Conservation (phyloP, 1,140 invertebrate species). For the Caenorhabditis briggsae region DNA sequence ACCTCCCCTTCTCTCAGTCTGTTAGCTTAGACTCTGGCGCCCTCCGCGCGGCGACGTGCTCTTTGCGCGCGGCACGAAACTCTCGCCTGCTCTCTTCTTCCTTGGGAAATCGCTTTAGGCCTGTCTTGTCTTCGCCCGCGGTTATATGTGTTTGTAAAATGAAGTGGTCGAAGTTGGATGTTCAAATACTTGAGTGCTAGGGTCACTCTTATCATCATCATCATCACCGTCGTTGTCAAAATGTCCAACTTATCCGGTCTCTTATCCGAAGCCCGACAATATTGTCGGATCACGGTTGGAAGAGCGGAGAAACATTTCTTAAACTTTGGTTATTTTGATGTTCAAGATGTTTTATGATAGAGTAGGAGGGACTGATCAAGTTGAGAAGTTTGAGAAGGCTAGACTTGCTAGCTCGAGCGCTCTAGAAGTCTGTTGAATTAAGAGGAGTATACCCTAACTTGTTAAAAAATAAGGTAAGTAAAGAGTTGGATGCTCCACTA, state of each 20-base stretch:
- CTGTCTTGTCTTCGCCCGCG: constrained; percentile 3
- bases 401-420: too few relatives aligned
- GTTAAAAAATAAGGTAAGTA: too few relatives aligned
- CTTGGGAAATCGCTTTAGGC: too few relatives aligned
- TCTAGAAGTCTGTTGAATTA: too few relatives aligned
- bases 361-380: too few relatives aligned
- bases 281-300: background rate
- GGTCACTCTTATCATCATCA: background rate
- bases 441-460: too few relatives aligned
- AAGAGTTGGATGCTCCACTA: too few relatives aligned
- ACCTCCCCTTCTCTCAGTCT: background rate
- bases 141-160: constrained; percentile 53
- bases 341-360: too few relatives aligned
- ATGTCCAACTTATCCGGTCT: constrained; percentile 44
- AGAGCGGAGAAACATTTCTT: background rate
- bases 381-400: too few relatives aligned
- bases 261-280: background rate
- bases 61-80: constrained; percentile 54
- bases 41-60: constrained; percentile 51
- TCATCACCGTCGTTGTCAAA: constrained; percentile 20
- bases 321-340: background rate
- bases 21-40: constrained; percentile 55
- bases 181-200: constrained; percentile 48
- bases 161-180: constrained; percentile 46
- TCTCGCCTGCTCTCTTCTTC: background rate